These are phyloP conservation scores for Clytia hemisphaerica DNA, from an alignment of 30 jellyfish, hydroid and myxozoan genomes.

Conservation along the genomic window DNA sequence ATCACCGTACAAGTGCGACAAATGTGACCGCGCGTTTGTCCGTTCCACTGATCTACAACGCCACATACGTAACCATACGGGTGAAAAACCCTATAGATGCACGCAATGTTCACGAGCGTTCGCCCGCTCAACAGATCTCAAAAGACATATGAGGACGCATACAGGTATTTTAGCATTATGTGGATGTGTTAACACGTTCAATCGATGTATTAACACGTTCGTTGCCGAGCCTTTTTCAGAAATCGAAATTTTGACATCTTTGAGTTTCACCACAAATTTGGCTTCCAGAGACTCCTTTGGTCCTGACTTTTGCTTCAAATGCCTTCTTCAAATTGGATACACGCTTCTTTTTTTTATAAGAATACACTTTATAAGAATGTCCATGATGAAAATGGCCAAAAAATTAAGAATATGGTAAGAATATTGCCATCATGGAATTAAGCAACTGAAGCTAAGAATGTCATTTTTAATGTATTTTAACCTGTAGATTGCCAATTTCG, in stretches of 20 bases:
- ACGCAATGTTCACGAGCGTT: conserved; percentile 93
- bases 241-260: not conserved
- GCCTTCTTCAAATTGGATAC: too few relatives aligned
- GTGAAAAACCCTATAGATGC: conserved; percentile 97
- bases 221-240: not conserved
- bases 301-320: too few relatives aligned
- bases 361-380: too few relatives aligned
- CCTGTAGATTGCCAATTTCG: too few relatives aligned
- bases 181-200: not conserved
- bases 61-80: conserved; percentile 96
- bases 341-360: too few relatives aligned
- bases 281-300: too few relatives aligned
- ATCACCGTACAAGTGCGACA: conserved; percentile 95
- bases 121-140: conserved; percentile 95
- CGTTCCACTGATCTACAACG: conserved; percentile 98
- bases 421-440: too few relatives aligned
- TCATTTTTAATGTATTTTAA: too few relatives aligned
- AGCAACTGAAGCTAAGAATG: too few relatives aligned
- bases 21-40: conserved; percentile 97
- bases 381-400: too few relatives aligned
- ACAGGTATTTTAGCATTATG: conserved; percentile 50
- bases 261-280: too few relatives aligned
- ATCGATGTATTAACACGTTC: not conserved
- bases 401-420: too few relatives aligned
- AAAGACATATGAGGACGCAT: conserved; percentile 98